Evolutionary conservation across 2,113 vertebrate genomes (phyloP), one percentile per base, ranked within the genome.

Genomic region (Nothobranchius furzeri): DNA sequence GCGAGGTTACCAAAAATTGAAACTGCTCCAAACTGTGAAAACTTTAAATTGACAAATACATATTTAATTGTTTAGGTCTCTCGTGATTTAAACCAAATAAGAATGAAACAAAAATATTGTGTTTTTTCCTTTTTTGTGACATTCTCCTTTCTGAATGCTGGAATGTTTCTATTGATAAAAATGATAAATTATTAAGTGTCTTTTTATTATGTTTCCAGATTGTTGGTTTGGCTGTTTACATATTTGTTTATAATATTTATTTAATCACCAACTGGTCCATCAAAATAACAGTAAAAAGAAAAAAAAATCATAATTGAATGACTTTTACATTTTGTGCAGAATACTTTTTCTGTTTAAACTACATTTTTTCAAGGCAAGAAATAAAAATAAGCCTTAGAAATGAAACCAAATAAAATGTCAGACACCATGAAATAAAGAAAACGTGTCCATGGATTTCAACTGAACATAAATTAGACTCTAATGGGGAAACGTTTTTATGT

Each of bases 1-100:
- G 14, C 1, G 47, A 40, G 25, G 40, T 61, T 49, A 58, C 11
- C 3, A 50, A 30, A 30, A 8, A 37, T 50, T 68, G 35, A 79
- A 65, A 70, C 71, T 40, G 7, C 37, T 7, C 72, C 76, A 84
- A 79, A 87, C 83, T 87, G 83, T 87, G 88, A 88, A 50, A 74
- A 78, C 25, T 48, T 53, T 2, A 53, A 63, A 75, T 58, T 53
- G 2, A 36, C 37, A 58, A 56, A 59, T 67, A 0, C 14, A 2
- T 6, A 52, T 56, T 49, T 24, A 1, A 9, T 42, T 24, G 50
- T 75, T 84, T 76, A 75, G 2, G 47, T 64, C 13, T 70, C 17
- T 0, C 25, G 49, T 56, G 51, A 58, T 55, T 43, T 52, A 73
- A 72, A 64, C 48, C 53, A 62, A 58, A 58, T 50, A 35, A 56